phyloP scores from a whole-genome alignment of 2,113 vertebrate species.

The Todiramphus saurophagus region DNA sequence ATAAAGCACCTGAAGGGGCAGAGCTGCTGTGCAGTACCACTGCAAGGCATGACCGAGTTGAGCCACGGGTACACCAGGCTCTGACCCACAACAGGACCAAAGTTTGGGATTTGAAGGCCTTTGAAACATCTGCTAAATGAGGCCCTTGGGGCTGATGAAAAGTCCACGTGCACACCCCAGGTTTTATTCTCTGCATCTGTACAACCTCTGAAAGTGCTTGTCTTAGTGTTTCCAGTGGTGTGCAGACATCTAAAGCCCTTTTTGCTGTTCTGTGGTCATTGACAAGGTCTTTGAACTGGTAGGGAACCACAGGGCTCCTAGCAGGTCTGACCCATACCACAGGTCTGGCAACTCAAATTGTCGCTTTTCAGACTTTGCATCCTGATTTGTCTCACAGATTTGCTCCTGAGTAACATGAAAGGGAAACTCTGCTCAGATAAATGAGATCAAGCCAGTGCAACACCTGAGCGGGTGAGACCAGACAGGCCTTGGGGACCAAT shows the following conservation, averaged over 20 bases:
- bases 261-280: neutral
- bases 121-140: neutral
- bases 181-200: neutral
- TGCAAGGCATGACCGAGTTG: neutral
- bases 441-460: neutral
- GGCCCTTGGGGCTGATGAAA: neutral
- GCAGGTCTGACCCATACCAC: too few species aligned
- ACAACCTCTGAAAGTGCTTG: neutral
- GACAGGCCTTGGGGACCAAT: neutral
- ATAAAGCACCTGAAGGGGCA: neutral
- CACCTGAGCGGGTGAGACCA: neutral
- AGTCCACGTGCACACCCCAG: neutral
- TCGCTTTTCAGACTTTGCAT: neutral
- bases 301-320: neutral
- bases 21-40: neutral
- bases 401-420: neutral
- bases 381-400: neutral
- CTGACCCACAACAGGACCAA: neutral
- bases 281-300: neutral
- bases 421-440: neutral
- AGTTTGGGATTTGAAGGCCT: neutral
- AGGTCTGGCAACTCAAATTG: neutral
- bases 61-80: neutral
- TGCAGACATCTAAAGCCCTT: constrained; percentile 2
- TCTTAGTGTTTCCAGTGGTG: neutral